Conservation (phyloP, 1,140 invertebrate genomes). For the Goniozus legneri region DNA sequence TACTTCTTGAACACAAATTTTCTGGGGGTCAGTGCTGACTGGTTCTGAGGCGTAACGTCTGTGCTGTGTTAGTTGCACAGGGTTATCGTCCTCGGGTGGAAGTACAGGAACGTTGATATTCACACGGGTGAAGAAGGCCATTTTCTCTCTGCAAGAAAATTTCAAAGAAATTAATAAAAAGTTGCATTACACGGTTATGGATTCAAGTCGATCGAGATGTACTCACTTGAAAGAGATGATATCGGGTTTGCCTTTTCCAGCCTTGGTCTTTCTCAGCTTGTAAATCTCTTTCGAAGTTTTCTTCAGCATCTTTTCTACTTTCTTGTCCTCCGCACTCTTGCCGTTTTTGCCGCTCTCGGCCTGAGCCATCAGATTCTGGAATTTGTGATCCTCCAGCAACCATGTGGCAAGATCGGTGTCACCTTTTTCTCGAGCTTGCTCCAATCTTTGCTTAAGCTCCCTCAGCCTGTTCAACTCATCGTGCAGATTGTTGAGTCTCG, state of each 20-base stretch:
- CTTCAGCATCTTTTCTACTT: constrained; percentile 77
- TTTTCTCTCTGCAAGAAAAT: constrained; percentile 76
- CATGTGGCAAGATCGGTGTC: constrained; percentile 77
- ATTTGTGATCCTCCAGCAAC: constrained; percentile 82
- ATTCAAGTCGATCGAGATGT: neutral
- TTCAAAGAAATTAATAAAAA: constrained; percentile 47
- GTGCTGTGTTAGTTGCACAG: constrained; percentile 22
- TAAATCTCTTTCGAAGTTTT: constrained; percentile 88
- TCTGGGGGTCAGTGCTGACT: constrained; percentile 13
- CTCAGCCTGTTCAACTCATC: constrained; percentile 79
- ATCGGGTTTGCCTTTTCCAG: constrained; percentile 85
- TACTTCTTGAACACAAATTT: constrained; percentile 14
- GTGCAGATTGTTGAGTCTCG: constrained; percentile 73
- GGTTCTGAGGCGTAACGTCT: constrained; percentile 45
- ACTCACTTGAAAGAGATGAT: constrained; percentile 90
- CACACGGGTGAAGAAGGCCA: constrained; percentile 87
- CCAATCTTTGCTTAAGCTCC: constrained; percentile 73
- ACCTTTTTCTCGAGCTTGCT: constrained; percentile 72
- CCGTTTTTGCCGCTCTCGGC: constrained; percentile 58
- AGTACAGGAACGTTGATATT: constrained; percentile 74
- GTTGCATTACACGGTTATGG: neutral
- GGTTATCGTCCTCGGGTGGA: constrained; percentile 60
- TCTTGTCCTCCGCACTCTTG: constrained; percentile 70
- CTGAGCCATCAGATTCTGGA: constrained; percentile 72
- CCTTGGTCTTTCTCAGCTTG: constrained; percentile 80